Conservation (phyloP, 1,140 invertebrate species). For the Anoplophora glabripennis region DNA sequence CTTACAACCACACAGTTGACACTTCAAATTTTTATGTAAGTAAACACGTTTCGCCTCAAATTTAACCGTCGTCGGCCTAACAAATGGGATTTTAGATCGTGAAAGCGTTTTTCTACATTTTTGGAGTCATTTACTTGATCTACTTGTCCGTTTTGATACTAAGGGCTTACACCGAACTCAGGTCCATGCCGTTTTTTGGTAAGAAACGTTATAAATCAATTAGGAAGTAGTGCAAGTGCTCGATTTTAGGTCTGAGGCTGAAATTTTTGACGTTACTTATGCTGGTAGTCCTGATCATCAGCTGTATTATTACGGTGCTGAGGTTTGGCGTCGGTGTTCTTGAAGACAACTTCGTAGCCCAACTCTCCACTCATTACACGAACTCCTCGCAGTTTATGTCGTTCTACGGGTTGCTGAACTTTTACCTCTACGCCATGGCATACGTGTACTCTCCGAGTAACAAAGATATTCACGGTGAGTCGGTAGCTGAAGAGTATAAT, state of each 20-base stretch:
- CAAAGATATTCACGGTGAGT: constrained; percentile 77
- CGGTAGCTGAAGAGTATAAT: too few species aligned
- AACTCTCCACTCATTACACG: constrained; percentile 79
- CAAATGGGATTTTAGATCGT: constrained; percentile 62
- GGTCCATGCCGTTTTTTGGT: constrained; percentile 98
- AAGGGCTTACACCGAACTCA: constrained; percentile 87
- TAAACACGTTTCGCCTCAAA: constrained; percentile 10
- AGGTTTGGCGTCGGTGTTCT: constrained; percentile 85
- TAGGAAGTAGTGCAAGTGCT: background rate
- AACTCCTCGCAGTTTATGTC: constrained; percentile 93
- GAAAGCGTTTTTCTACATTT: constrained; percentile 85
- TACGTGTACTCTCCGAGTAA: constrained; percentile 82
- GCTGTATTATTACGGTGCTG: constrained; percentile 72
- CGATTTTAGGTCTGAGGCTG: constrained; percentile 77
- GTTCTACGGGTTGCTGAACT: constrained; percentile 92
- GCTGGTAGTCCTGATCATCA: constrained; percentile 77
- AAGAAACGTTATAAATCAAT: constrained; percentile 43
- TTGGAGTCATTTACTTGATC: constrained; percentile 78
- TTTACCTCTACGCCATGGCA: constrained; percentile 90
- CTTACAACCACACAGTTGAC: constrained; percentile 87
- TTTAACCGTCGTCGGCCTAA: background rate
- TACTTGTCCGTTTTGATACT: constrained; percentile 83
- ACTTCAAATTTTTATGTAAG: constrained; percentile 85
- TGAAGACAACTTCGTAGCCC: constrained; percentile 91
- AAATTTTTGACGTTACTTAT: constrained; percentile 88